Evolutionary conservation across 2,888 invertebrate genomes (phyloP).

Genomic region (Tinea pellionella): DNA sequence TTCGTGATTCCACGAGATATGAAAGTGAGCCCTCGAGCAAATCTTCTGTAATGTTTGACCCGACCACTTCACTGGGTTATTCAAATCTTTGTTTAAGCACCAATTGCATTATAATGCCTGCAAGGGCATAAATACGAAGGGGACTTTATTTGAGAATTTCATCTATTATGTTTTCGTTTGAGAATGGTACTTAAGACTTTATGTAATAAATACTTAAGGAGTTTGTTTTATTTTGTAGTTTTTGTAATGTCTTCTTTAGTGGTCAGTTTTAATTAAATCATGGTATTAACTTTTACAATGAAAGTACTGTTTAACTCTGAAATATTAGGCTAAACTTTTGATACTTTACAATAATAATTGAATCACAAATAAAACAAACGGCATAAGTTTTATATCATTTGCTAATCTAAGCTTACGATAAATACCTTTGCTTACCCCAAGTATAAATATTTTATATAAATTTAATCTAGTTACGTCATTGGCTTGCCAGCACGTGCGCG

Average conservation of each 20-base stretch:
- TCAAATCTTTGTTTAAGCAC: constrained; percentile 39
- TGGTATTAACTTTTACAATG: background rate
- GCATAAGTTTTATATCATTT: background rate
- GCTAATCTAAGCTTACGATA: background rate
- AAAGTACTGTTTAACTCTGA: too few species aligned
- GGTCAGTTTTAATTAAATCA: background rate
- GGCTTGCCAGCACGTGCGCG: constrained; percentile 45
- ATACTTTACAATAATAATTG: too few species aligned
- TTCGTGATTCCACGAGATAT: constrained; percentile 51
- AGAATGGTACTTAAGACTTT: background rate
- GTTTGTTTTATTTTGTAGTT: background rate
- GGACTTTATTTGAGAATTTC: constrained; percentile 13
- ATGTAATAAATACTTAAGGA: background rate
- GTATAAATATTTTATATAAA: constrained; percentile 14
- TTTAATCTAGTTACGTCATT: constrained; percentile 15
- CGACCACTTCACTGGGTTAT: constrained; percentile 28
- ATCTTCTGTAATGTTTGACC: constrained; percentile 34
- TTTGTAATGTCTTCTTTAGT: background rate
- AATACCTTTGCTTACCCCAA: constrained; percentile 1
- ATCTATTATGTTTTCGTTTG: constrained; percentile 6
- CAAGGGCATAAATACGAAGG: constrained; percentile 18
- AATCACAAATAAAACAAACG: background rate
- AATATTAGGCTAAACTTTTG: too few species aligned
- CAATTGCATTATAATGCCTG: constrained; percentile 35
- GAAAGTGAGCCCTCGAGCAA: constrained; percentile 40